A percentile compares a stretch with the other conserved stretches of the same genome.
Conservation (phyloP, 1,140 invertebrate species). For the Saccostrea glomerata region DNA sequence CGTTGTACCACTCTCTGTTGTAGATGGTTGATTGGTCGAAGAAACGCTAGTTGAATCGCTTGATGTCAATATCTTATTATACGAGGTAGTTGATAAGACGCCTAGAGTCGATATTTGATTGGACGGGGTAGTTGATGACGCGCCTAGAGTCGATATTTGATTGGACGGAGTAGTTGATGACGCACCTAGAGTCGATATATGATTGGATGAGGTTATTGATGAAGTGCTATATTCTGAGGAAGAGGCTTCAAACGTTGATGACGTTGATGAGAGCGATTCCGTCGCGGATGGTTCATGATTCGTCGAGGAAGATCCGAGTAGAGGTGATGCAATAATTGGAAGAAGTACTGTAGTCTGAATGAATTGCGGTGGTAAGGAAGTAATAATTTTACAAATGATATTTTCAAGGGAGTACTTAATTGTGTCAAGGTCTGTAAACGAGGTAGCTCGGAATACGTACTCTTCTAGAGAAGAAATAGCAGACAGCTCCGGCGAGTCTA, state of each 20-base stretch:
- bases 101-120: too few species aligned
- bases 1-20: too few species aligned
- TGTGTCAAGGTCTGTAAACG: background rate
- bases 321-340: background rate
- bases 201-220: background rate
- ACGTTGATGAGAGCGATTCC: background rate
- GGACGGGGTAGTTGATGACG: too few species aligned
- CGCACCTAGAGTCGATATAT: too few species aligned
- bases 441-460: background rate
- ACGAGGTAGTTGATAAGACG: too few species aligned
- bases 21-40: too few species aligned
- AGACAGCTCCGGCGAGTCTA: background rate
- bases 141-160: too few species aligned
- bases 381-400: constrained; percentile 18
- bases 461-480: background rate
- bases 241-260: background rate
- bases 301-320: background rate
- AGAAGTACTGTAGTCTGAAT: background rate
- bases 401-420: background rate
- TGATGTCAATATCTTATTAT: too few species aligned
- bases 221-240: background rate
- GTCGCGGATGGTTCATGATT: background rate
- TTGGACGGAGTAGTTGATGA: too few species aligned
- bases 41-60: too few species aligned
- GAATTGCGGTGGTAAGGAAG: background rate